phyloP scores from a whole-genome alignment of 2,888 invertebrate species.

The Rhagonycha fulva region DNA sequence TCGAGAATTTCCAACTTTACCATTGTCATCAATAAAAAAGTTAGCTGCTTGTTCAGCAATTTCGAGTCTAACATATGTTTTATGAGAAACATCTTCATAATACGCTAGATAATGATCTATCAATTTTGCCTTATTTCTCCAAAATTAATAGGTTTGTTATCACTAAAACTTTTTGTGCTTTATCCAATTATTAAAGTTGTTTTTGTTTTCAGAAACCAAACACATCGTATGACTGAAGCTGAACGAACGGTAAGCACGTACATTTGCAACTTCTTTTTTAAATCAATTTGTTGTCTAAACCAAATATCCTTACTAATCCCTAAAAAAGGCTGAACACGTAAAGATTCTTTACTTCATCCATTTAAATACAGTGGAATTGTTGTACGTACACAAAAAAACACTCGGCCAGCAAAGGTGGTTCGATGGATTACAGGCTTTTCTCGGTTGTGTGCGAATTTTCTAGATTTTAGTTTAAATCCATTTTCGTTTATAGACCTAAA shows the following conservation, averaged over 20 bases:
- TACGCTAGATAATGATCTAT: neutral
- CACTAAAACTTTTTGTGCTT: neutral
- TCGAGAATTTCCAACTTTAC: slow-evolving; percentile 20
- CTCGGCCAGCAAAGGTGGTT: neutral
- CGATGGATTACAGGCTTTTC: neutral
- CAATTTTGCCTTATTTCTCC: neutral
- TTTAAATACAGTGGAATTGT: neutral
- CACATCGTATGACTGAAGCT: neutral
- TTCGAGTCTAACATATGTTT: neutral
- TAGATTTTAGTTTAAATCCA: slow-evolving; percentile 1
- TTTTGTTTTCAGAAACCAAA: neutral
- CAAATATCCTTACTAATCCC: neutral
- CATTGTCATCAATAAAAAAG: slow-evolving; percentile 18
- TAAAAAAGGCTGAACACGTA: neutral
- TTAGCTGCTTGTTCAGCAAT: slow-evolving; percentile 19
- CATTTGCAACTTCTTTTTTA: neutral
- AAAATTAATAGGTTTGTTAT: neutral
- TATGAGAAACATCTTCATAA: neutral
- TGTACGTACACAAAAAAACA: slow-evolving; percentile 2
- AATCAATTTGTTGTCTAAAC: neutral
- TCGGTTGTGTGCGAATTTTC: neutral
- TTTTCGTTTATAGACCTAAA: slow-evolving; percentile 1
- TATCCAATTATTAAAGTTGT: neutral
- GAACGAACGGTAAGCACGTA: neutral
- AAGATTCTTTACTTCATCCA: neutral